These are phyloP conservation scores for Thryonomys swinderianus DNA, from an alignment of 2,113 vertebrate genomes.

Conservation along the genomic window DNA sequence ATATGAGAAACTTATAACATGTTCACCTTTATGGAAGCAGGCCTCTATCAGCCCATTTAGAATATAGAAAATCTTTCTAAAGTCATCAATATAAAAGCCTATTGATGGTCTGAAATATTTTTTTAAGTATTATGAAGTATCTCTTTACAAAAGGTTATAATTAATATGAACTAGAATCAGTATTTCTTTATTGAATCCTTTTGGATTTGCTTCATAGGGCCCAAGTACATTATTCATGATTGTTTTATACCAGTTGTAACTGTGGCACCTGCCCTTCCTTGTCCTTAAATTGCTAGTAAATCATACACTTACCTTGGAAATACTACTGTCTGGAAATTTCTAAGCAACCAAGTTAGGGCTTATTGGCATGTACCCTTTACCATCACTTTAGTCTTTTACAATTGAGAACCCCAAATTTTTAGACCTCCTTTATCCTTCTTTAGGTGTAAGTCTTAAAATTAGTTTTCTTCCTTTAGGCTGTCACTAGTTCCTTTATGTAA, in stretches of 20 bases:
- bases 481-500: not conserved
- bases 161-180: conserved; percentile 35
- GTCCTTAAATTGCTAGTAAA: conserved; percentile 21
- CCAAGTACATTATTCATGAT: not conserved
- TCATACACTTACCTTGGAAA: conserved; percentile 10
- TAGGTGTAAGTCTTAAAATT: conserved; percentile 44
- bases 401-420: conserved; percentile 38
- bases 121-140: not conserved
- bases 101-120: conserved; percentile 7
- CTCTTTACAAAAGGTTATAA: conserved; percentile 6
- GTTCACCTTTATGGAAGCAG: not conserved
- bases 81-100: not conserved
- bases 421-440: conserved; percentile 9
- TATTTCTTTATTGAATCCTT: conserved; percentile 5
- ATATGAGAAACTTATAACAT: conserved; percentile 10
- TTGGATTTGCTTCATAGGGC: not conserved
- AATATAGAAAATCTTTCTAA: conserved; percentile 30
- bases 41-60: not conserved
- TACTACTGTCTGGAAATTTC: not conserved
- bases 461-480: not conserved
- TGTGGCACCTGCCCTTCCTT: conserved; percentile 28
- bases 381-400: conserved; percentile 38
- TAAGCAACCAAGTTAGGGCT: not conserved
- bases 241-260: conserved; percentile 20
- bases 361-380: not conserved